Evolutionary conservation across 2,797 vertebrate genomes (phyloP).

Genomic region (Hydrocynus forskahlii): DNA sequence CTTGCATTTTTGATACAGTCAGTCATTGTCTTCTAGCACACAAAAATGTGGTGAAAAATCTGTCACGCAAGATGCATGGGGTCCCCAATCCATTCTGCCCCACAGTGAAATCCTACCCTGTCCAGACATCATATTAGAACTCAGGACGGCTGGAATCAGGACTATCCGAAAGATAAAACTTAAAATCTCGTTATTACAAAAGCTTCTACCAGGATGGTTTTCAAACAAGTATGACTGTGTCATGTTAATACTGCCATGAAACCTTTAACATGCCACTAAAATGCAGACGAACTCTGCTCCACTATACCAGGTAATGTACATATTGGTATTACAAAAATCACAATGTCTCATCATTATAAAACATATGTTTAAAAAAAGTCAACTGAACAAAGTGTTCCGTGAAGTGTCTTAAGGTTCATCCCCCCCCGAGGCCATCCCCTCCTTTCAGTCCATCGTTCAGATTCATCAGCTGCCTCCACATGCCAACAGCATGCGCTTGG

Average conservation of each 20-base stretch:
- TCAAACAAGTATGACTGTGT: constrained; percentile 6
- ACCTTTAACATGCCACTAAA: constrained; percentile 28
- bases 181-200: not conserved
- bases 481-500: constrained; percentile 1
- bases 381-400: constrained; percentile 28
- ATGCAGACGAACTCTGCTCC: constrained; percentile 40
- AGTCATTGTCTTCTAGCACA: not conserved
- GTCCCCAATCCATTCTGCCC: not conserved
- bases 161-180: constrained; percentile 7
- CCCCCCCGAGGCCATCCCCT: constrained; percentile 21
- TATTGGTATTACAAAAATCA: constrained; percentile 42
- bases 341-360: constrained; percentile 32
- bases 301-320: constrained; percentile 36
- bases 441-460: constrained; percentile 22
- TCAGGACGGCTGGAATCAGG: not conserved
- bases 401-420: constrained; percentile 28
- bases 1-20: not conserved
- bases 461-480: constrained; percentile 10
- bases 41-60: not conserved
- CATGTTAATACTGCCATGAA: constrained; percentile 28
- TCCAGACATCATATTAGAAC: constrained; percentile 10
- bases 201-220: constrained; percentile 15
- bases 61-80: not conserved
- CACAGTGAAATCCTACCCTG: constrained; percentile 12
- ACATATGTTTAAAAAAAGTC: constrained; percentile 24